phyloP scores from a whole-genome alignment of 1,140 invertebrate genomes.

The Myzus persicae region DNA sequence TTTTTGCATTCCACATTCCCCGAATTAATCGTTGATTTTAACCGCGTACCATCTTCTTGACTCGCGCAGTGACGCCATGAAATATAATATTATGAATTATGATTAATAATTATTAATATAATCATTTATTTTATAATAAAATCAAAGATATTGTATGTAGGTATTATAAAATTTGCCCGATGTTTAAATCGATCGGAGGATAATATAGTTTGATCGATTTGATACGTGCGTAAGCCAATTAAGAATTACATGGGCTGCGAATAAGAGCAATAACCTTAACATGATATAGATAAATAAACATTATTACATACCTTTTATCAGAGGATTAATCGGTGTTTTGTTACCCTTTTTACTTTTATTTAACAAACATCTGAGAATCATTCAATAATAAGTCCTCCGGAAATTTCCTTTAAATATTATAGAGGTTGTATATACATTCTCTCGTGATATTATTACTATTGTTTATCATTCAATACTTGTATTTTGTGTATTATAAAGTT shows the following conservation, averaged over 20 bases:
- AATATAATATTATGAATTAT: not conserved
- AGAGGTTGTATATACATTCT: not conserved
- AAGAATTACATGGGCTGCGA: not conserved
- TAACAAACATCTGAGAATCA: not conserved
- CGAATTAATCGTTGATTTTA: not conserved
- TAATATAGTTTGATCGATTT: not conserved
- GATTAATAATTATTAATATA: too few species aligned
- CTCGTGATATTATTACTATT: not conserved
- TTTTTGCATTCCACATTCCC: not conserved
- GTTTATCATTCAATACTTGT: conserved; percentile 12
- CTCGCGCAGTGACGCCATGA: not conserved
- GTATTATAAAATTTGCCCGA: too few species aligned
- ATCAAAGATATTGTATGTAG: too few species aligned
- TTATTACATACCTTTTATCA: not conserved
- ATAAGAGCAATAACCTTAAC: not conserved
- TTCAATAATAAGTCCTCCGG: not conserved
- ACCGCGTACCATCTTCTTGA: not conserved
- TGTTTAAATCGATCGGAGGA: not conserved
- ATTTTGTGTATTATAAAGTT: not conserved
- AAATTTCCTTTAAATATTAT: conserved; percentile 4
- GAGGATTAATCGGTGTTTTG: not conserved
- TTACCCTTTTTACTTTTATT: not conserved
- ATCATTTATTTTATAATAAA: too few species aligned
- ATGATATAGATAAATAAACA: not conserved
- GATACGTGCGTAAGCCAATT: not conserved